Conservation (phyloP, 2,797 vertebrate genomes). For the Danio aesculapii region DNA sequence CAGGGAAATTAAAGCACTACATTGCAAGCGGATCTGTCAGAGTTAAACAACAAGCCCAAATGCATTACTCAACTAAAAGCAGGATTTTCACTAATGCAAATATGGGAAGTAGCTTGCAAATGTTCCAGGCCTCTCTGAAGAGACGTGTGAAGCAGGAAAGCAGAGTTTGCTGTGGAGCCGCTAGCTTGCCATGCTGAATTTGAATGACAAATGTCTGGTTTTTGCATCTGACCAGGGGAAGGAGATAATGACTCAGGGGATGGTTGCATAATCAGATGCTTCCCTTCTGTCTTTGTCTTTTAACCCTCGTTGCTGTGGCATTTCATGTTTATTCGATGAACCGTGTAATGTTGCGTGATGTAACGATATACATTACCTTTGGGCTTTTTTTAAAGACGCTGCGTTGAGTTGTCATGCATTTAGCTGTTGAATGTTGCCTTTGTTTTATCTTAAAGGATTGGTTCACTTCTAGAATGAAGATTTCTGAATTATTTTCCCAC, state of each 20-base stretch:
- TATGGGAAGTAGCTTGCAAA: conserved; percentile 9
- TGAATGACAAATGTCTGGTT: conserved; percentile 67
- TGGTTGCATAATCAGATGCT: conserved; percentile 30
- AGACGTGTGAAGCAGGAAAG: conserved; percentile 11
- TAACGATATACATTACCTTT: neutral
- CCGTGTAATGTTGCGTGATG: neutral
- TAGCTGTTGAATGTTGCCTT: neutral
- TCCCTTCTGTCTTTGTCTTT: conserved; percentile 31
- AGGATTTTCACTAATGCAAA: conserved; percentile 33
- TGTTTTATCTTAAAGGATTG: neutral
- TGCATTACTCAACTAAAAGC: neutral
- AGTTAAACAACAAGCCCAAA: neutral
- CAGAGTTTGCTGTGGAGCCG: conserved; percentile 1
- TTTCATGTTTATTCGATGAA: conserved; percentile 25
- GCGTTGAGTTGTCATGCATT: neutral
- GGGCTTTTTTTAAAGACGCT: neutral
- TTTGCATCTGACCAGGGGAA: conserved; percentile 57
- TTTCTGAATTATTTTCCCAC: too few species aligned
- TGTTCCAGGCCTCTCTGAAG: conserved; percentile 4
- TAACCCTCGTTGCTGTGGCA: conserved; percentile 1
- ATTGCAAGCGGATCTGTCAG: too few species aligned
- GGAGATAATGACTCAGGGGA: conserved; percentile 28
- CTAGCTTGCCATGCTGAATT: conserved; percentile 53
- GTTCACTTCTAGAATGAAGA: too few species aligned
- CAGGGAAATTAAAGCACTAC: neutral